phyloP scores from a whole-genome alignment of 2,888 invertebrate genomes.

The Himalopsyche kuldschensis region DNA sequence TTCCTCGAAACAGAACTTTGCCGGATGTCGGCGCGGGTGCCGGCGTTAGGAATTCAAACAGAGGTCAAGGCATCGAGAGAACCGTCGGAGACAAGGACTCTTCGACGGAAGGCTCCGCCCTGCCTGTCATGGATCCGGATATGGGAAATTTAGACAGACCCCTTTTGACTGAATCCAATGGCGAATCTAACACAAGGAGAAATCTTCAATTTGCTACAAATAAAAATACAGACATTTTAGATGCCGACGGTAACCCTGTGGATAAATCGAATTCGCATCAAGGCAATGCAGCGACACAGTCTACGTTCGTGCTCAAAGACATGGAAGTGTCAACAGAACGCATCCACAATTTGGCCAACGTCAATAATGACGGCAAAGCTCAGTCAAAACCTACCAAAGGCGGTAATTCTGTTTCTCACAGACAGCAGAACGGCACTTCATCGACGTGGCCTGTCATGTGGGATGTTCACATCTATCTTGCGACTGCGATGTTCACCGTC shows the following conservation, averaged over 20 bases:
- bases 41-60: slow-evolving; percentile 53
- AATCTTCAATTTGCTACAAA: slow-evolving; percentile 57
- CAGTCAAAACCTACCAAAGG: slow-evolving; percentile 52
- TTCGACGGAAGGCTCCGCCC: slow-evolving; percentile 56
- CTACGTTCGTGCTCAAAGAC: slow-evolving; percentile 55
- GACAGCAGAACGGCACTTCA: slow-evolving; percentile 51
- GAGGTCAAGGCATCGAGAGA: slow-evolving; percentile 47
- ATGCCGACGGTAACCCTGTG: slow-evolving; percentile 2
- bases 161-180: slow-evolving; percentile 54
- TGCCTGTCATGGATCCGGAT: slow-evolving; percentile 57
- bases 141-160: slow-evolving; percentile 58
- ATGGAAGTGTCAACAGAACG: slow-evolving; percentile 59
- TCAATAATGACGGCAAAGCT: slow-evolving; percentile 59
- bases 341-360: slow-evolving; percentile 63
- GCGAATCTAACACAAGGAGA: slow-evolving; percentile 58
- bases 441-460: slow-evolving; percentile 82
- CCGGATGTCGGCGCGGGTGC: slow-evolving; percentile 48
- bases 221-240: slow-evolving; percentile 41
- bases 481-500: slow-evolving; percentile 81
- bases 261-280: slow-evolving; percentile 30
- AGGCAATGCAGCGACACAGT: slow-evolving; percentile 45
- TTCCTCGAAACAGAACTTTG: slow-evolving; percentile 45
- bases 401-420: slow-evolving; percentile 49
- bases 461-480: slow-evolving; percentile 88
- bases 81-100: slow-evolving; percentile 53